These are phyloP conservation scores for Cephalopachus bancanus DNA, from an alignment of 2,797 vertebrate species.

Conservation along the genomic window DNA sequence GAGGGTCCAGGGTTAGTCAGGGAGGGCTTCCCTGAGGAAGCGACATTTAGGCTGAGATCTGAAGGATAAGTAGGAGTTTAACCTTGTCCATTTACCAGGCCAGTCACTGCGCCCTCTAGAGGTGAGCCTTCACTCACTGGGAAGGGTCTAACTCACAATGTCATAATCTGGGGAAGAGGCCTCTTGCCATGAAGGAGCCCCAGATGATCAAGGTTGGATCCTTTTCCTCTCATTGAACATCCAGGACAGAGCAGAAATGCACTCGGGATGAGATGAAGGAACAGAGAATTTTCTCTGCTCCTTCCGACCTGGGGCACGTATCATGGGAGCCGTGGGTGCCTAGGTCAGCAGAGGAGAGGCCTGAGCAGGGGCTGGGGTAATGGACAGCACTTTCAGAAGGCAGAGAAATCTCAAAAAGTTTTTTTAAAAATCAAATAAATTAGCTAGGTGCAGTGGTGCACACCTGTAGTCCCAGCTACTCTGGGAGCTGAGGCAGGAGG, in stretches of 20 bases:
- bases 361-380: too few relatives aligned
- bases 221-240: neutral
- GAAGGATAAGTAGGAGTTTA: neutral
- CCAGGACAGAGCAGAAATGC: neutral
- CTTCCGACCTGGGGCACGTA: rapidly evolving
- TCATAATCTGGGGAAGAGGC: neutral
- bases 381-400: neutral
- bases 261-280: neutral
- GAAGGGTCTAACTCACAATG: neutral
- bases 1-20: neutral
- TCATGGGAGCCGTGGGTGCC: neutral
- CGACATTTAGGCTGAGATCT: neutral
- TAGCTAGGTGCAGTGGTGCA: too few relatives aligned
- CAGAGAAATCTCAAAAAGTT: too few relatives aligned
- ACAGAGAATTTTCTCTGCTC: neutral
- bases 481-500: too few relatives aligned
- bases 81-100: neutral
- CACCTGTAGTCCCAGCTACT: too few relatives aligned
- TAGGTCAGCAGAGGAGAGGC: neutral
- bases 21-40: neutral
- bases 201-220: neutral
- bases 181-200: neutral
- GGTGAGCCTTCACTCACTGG: neutral
- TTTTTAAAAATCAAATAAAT: too few relatives aligned
- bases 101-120: neutral